A percentile compares a stretch with the other conserved stretches of the same genome.
These are phyloP conservation scores for Drepana falcataria DNA, from an alignment of 2,888 invertebrate genomes.

Conservation along the genomic window DNA sequence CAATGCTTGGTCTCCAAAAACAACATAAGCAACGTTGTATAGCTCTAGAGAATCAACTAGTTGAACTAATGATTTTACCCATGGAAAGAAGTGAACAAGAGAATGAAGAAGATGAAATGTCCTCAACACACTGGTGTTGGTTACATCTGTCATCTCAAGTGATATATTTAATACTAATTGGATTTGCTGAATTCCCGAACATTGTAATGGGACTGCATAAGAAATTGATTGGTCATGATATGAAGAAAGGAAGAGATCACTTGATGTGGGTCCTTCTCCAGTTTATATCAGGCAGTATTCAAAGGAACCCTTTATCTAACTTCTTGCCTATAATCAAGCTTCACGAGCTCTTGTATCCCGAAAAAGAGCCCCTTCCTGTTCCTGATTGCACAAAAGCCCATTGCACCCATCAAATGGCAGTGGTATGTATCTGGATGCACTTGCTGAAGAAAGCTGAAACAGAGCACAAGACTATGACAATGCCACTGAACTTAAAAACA, in stretches of 20 bases:
- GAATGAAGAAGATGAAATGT: constrained; percentile 79
- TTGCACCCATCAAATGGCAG: constrained; percentile 94
- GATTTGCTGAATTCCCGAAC: constrained; percentile 95
- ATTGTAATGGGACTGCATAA: constrained; percentile 94
- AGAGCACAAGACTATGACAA: constrained; percentile 88
- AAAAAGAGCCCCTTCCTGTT: constrained; percentile 91
- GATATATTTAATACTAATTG: constrained; percentile 96
- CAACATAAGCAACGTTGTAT: constrained; percentile 93
- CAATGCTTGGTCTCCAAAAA: constrained; percentile 95
- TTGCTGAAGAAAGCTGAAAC: constrained; percentile 94
- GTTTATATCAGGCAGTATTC: constrained; percentile 97
- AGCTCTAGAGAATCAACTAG: constrained; percentile 94
- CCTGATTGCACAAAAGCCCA: constrained; percentile 93
- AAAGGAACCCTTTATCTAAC: constrained; percentile 92
- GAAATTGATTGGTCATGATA: constrained; percentile 87
- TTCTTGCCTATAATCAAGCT: constrained; percentile 93
- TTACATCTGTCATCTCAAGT: constrained; percentile 95
- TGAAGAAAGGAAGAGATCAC: constrained; percentile 95
- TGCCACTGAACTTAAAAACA: constrained; percentile 88
- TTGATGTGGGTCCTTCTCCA: constrained; percentile 99
- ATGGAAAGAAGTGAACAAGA: constrained; percentile 93
- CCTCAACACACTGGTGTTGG: constrained; percentile 90
- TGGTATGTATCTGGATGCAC: constrained; percentile 98
- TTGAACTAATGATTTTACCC: constrained; percentile 92
- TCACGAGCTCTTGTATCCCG: constrained; percentile 95